A percentile compares a stretch with the other conserved stretches of the same genome.
phyloP scores from a whole-genome alignment of 2,888 invertebrate genomes.

The Iselma pallidipennis region DNA sequence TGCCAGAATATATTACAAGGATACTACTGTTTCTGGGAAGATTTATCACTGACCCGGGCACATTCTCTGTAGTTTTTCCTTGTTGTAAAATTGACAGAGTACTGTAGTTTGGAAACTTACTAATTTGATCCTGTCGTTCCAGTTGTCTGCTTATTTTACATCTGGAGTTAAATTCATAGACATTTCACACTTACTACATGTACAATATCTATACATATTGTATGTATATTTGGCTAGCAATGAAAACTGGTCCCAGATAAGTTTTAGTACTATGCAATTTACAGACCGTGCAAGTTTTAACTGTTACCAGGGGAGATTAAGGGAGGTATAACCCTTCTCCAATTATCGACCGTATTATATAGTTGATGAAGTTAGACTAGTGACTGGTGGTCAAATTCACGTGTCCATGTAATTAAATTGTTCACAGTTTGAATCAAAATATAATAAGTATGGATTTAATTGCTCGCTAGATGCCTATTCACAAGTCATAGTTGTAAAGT shows the following conservation, averaged over 20 bases:
- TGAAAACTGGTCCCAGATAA: neutral
- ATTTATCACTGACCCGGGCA: neutral
- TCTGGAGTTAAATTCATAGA: neutral
- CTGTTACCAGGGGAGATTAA: conserved; percentile 17
- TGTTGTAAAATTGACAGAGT: neutral
- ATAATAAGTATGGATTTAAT: conserved; percentile 21
- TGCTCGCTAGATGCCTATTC: conserved; percentile 10
- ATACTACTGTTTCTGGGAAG: neutral
- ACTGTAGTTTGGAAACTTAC: neutral
- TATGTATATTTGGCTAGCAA: neutral
- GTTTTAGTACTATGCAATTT: neutral
- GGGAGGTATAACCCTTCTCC: conserved; percentile 11
- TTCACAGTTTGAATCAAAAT: conserved; percentile 20
- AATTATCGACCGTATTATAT: conserved; percentile 25
- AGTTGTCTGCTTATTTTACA: neutral
- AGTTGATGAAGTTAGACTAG: conserved; percentile 16
- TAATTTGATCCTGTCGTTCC: neutral
- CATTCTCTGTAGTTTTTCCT: neutral
- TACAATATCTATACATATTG: neutral
- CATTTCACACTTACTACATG: neutral
- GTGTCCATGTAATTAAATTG: conserved; percentile 18
- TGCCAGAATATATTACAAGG: neutral
- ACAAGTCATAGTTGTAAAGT: conserved; percentile 5
- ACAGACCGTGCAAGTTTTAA: conserved; percentile 13
- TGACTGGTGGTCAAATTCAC: conserved; percentile 18